phyloP scores from a whole-genome alignment of 2,113 vertebrate genomes.

The Oryzias curvinotus region DNA sequence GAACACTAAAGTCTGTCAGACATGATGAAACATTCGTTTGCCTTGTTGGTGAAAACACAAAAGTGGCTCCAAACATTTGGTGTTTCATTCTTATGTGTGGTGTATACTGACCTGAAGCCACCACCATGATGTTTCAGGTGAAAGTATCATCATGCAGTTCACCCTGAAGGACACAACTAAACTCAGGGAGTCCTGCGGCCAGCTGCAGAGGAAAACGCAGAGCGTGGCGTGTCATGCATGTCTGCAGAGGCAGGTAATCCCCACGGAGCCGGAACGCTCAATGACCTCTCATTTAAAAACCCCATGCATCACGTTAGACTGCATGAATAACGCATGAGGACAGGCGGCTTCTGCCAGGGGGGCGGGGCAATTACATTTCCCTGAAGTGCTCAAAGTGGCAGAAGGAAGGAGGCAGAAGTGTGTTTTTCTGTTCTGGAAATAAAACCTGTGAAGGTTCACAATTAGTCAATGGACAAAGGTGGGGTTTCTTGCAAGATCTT shows the following conservation, averaged over 20 bases:
- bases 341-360: conserved; percentile 52
- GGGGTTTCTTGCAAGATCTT: too few relatives aligned
- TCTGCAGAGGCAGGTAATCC: conserved; percentile 32
- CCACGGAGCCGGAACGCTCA: conserved; percentile 41
- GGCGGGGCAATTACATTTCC: conserved; percentile 69
- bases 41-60: too few relatives aligned
- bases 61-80: too few relatives aligned
- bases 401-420: conserved; percentile 5
- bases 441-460: too few relatives aligned
- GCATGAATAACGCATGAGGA: conserved; percentile 71
- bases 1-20: too few relatives aligned
- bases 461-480: too few relatives aligned
- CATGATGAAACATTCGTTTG: too few relatives aligned
- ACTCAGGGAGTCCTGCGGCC: not conserved
- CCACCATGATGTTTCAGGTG: conserved; percentile 29
- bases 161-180: conserved; percentile 15
- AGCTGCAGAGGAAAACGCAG: not conserved
- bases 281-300: conserved; percentile 75
- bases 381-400: conserved; percentile 46
- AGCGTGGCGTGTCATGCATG: not conserved
- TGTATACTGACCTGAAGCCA: too few relatives aligned
- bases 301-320: conserved; percentile 44
- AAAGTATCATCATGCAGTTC: conserved; percentile 41
- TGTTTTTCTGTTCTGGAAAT: conserved; percentile 4
- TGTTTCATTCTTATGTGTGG: too few relatives aligned